These are phyloP conservation scores for Ceratosolen fusciceps DNA, from an alignment of 1,140 invertebrate genomes.

Conservation along the genomic window DNA sequence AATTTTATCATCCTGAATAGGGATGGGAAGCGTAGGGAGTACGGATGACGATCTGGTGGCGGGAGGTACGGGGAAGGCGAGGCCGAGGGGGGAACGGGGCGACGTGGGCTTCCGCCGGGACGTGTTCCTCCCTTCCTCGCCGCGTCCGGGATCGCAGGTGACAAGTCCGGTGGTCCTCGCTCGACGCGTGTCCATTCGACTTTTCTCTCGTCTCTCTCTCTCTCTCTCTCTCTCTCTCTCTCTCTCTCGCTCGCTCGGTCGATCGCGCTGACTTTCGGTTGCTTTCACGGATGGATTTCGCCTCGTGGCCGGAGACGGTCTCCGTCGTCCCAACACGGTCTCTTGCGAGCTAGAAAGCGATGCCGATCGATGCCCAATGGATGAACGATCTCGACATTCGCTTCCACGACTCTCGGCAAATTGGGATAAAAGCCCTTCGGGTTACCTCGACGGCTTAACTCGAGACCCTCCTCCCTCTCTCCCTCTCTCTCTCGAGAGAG, in stretches of 20 bases:
- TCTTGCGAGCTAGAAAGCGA: background rate
- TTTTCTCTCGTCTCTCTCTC: conserved; percentile 28
- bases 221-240: conserved; percentile 33
- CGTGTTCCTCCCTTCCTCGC: background rate
- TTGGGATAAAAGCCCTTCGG: background rate
- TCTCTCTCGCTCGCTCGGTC: background rate
- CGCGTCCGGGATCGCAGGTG: conserved; percentile 58
- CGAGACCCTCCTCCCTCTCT: too few species aligned
- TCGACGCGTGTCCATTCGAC: conserved; percentile 35
- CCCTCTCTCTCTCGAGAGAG: too few species aligned
- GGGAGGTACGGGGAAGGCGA: too few species aligned
- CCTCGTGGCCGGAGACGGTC: background rate
- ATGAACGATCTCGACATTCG: background rate
- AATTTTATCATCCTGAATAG: conserved; percentile 31
- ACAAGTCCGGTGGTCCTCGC: conserved; percentile 66
- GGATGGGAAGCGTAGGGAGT: too few species aligned
- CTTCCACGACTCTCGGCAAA: background rate
- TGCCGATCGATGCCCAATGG: background rate
- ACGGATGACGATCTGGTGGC: too few species aligned
- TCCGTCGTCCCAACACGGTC: background rate
- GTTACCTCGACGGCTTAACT: background rate
- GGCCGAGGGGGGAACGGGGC: background rate
- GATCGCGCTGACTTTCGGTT: background rate
- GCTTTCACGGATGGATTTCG: conserved; percentile 14
- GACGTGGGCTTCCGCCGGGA: background rate